phyloP scores from a whole-genome alignment of 2,113 vertebrate genomes.

The Orycteropus afer region DNA sequence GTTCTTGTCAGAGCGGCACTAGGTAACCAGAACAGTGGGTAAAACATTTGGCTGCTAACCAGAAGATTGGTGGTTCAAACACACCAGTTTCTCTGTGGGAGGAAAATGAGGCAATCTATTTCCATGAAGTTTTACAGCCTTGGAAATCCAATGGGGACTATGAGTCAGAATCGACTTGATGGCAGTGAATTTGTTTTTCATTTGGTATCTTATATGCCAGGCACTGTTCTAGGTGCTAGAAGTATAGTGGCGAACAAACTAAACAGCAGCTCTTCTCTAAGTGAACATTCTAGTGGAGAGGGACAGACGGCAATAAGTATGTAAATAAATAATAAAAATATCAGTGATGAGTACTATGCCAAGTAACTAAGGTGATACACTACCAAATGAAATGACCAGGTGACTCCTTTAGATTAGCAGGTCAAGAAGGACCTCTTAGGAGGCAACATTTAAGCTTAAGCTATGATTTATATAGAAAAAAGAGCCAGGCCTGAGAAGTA shows the following conservation, averaged over 20 bases:
- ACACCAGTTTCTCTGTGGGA: no score
- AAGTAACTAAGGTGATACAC: neutral
- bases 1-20: no score
- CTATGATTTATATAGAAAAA: slow-evolving; percentile 39
- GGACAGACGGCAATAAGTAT: neutral
- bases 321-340: neutral
- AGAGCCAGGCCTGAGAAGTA: neutral
- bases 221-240: neutral
- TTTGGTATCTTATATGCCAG: neutral
- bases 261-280: neutral
- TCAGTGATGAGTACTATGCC: neutral
- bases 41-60: no score
- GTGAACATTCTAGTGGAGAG: neutral
- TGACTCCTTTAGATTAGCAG: neutral
- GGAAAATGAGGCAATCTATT: no score
- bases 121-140: no score
- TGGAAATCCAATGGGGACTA: no score
- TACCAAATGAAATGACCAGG: neutral
- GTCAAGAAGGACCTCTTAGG: neutral
- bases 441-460: neutral
- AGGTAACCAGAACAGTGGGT: no score
- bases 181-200: no score
- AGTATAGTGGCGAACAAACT: neutral
- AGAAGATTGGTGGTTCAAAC: no score
- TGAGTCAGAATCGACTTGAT: no score